phyloP scores from a whole-genome alignment of 2,888 invertebrate genomes.

The Eustalomyia histrio region DNA sequence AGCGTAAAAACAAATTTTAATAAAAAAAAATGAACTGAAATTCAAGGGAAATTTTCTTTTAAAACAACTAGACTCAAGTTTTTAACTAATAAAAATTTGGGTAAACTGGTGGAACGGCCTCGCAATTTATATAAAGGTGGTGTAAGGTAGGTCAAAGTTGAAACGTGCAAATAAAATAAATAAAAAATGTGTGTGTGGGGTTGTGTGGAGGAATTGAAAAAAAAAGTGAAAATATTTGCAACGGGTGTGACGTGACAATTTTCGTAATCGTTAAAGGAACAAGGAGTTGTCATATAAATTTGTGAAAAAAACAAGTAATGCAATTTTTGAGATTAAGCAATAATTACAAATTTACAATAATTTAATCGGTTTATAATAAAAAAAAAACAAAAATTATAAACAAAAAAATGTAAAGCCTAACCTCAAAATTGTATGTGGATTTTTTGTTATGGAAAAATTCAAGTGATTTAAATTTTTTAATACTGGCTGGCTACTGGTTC shows the following conservation, averaged over 20 bases:
- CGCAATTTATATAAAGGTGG: slow-evolving; percentile 72
- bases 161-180: slow-evolving; percentile 67
- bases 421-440: slow-evolving; percentile 60
- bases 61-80: slow-evolving; percentile 24
- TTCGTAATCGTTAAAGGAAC: slow-evolving; percentile 51
- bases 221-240: slow-evolving; percentile 64
- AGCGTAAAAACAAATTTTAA: slow-evolving; percentile 43
- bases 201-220: slow-evolving; percentile 43
- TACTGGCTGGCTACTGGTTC: slow-evolving; percentile 48
- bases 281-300: neutral
- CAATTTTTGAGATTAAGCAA: neutral
- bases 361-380: neutral
- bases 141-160: slow-evolving; percentile 78
- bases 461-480: slow-evolving; percentile 37
- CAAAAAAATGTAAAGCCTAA: slow-evolving; percentile 46
- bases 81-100: slow-evolving; percentile 45
- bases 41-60: slow-evolving; percentile 65
- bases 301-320: neutral
- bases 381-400: slow-evolving; percentile 1
- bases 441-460: slow-evolving; percentile 61
- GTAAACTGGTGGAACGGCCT: slow-evolving; percentile 68
- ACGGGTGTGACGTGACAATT: slow-evolving; percentile 64
- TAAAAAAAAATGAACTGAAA: slow-evolving; percentile 70
- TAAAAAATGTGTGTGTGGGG: slow-evolving; percentile 44
- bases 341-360: too few relatives aligned